A percentile compares a stretch with the other conserved stretches of the same genome.
Conservation (phyloP, 2,888 invertebrate genomes). For the Timema cristinae region DNA sequence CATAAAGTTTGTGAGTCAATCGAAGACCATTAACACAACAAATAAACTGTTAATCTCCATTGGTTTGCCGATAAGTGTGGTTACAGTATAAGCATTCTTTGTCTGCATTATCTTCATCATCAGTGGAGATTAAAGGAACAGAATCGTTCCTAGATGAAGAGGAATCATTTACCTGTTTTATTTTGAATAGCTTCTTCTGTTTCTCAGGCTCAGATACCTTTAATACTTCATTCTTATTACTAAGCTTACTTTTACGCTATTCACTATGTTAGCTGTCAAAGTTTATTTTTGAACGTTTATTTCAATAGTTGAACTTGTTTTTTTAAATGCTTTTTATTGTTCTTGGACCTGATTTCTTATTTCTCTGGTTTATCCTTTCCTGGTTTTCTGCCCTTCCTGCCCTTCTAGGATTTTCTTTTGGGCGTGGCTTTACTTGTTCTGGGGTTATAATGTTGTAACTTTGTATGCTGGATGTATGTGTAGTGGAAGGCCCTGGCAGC, state of each 20-base stretch:
- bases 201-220: background rate
- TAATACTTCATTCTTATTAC: too few relatives aligned
- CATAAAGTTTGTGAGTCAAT: constrained; percentile 8
- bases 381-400: constrained; percentile 13
- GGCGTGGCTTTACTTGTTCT: background rate
- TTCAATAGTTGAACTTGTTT: constrained; percentile 5
- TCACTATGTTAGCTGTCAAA: background rate
- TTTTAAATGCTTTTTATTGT: background rate
- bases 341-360: background rate
- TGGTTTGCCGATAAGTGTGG: background rate
- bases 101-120: too few relatives aligned
- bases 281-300: background rate
- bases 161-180: background rate
- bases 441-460: too few relatives aligned
- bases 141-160: background rate
- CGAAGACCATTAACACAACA: background rate
- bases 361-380: constrained; percentile 17
- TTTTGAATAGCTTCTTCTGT: background rate
- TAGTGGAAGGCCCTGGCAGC: too few relatives aligned
- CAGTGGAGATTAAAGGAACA: background rate
- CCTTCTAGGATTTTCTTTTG: constrained; percentile 15
- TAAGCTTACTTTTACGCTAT: too few relatives aligned
- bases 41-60: background rate
- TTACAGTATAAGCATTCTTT: constrained; percentile 12
- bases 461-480: too few relatives aligned